Base-by-base conservation (phyloP, 2,888 invertebrate genomes). In the Drosophila aldrichi region DNA sequence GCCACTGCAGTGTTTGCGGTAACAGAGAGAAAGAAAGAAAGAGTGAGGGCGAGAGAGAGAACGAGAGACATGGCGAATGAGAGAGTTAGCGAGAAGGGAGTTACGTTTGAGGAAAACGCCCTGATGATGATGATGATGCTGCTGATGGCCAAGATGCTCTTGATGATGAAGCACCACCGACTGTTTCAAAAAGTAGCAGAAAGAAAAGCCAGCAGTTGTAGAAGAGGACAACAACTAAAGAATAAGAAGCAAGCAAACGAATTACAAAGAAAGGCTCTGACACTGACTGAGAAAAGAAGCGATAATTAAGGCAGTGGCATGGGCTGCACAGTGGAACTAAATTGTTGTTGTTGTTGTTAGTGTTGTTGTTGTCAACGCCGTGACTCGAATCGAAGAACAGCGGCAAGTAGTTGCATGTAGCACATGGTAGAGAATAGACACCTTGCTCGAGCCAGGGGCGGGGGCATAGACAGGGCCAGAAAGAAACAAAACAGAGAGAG, bases 271-370 rank as follows among this genome's bases (percentile, higher is more conserved):
- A 77, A 71, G 59, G 64, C 61, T 68, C 58, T 52, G 71, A 38
- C 59, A 46, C 36, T 36, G 16, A 40, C 52, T 55, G 48, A 48
- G 22, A 20, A 70, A 70, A 66, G 55, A 79, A 74, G 56, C 77
- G 86, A 86, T 88, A 88, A 88, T 83, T 83, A 83, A 80, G 87
- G 86, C 70, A 64, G 69, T 77, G 70, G 70, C 78, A 67, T 51
- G 60, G 65, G 82, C 69, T 68, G 88, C 88, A 89, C 86, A 88
- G 86, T 87, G 86, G 82, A 87, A 87, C 86, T 81, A 89, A 86
- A 81, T 80, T 82, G 72, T 29, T 58, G 34, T 44, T 43, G 20
- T 38, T 56, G 59, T 34, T 57, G 70, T 49, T 22, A n/a, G n/a
- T 25, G 25, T 25, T 54, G 49, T 52, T 46, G 44, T 57, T 57